A percentile compares a stretch with the other conserved stretches of the same genome.
phyloP scores from a whole-genome alignment of 2,797 vertebrate species.

The Karalla daura region DNA sequence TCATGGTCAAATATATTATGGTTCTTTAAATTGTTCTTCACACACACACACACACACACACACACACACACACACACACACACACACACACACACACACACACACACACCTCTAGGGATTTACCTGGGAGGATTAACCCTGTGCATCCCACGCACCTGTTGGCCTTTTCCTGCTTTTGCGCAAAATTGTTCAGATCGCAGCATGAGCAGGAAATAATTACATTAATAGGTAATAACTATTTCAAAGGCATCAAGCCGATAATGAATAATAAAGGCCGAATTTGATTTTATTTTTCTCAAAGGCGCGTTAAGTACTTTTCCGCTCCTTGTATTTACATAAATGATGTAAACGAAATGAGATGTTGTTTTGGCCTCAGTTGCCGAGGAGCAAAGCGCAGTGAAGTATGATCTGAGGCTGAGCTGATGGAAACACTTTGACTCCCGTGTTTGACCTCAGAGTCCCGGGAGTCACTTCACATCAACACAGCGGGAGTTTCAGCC shows the following conservation, averaged over 20 bases:
- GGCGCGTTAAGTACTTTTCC: not conserved
- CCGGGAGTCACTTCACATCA: not conserved
- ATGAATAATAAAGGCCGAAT: too few relatives aligned
- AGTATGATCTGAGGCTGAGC: not conserved
- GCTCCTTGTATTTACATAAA: not conserved
- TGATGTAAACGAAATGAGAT: not conserved
- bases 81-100: too few relatives aligned
- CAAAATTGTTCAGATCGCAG: not conserved
- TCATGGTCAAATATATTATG: too few relatives aligned
- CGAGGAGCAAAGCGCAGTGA: conserved; percentile 3
- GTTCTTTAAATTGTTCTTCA: too few relatives aligned
- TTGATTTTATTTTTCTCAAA: too few relatives aligned
- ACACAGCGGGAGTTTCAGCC: not conserved
- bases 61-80: too few relatives aligned
- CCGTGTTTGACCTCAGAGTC: conserved; percentile 29
- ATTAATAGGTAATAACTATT: too few relatives aligned
- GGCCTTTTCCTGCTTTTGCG: conserved; percentile 11
- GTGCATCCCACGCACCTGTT: too few relatives aligned
- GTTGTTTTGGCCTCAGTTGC: not conserved
- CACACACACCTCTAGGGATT: too few relatives aligned
- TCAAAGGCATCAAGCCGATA: not conserved
- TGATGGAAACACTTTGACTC: conserved; percentile 41
- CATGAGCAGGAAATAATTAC: too few relatives aligned
- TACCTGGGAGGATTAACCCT: too few relatives aligned
- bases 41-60: too few relatives aligned